These are phyloP conservation scores for Aspidoscelis tigris DNA, from an alignment of 2,113 vertebrate genomes.

Conservation along the genomic window DNA sequence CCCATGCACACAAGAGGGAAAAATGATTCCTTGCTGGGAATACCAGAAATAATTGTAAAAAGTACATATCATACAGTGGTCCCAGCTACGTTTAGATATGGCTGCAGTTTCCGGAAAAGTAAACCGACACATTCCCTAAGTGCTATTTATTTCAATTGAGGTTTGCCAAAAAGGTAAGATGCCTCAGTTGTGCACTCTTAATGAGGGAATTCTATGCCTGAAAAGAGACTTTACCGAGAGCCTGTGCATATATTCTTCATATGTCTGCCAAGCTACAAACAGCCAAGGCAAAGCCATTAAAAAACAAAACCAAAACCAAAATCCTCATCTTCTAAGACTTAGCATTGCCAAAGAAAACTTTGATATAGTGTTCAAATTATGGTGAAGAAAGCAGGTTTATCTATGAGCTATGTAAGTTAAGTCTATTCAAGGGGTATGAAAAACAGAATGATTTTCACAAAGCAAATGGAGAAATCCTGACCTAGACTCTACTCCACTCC, in stretches of 20 bases:
- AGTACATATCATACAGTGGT: conserved; percentile 55
- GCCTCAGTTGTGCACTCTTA: background rate
- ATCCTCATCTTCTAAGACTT: background rate
- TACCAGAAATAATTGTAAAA: conserved; percentile 62
- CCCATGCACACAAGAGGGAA: background rate
- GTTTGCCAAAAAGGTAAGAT: background rate
- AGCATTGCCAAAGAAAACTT: background rate
- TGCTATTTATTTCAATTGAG: background rate
- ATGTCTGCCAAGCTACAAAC: background rate
- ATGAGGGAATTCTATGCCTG: background rate
- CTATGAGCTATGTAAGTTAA: background rate
- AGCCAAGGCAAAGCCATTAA: background rate
- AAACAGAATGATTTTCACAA: background rate
- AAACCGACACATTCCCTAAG: background rate
- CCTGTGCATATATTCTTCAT: background rate
- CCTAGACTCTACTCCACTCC: background rate
- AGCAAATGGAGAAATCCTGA: background rate
- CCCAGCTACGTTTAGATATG: conserved; percentile 40
- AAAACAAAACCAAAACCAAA: too few species aligned
- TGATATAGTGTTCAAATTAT: background rate
- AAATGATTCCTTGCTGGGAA: conserved; percentile 71
- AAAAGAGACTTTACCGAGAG: background rate
- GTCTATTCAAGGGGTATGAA: background rate
- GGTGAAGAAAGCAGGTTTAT: background rate
- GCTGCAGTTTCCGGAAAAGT: background rate